Evolutionary conservation across 1,140 invertebrate species (phyloP).

Genomic region (Saccostrea glomerata): DNA sequence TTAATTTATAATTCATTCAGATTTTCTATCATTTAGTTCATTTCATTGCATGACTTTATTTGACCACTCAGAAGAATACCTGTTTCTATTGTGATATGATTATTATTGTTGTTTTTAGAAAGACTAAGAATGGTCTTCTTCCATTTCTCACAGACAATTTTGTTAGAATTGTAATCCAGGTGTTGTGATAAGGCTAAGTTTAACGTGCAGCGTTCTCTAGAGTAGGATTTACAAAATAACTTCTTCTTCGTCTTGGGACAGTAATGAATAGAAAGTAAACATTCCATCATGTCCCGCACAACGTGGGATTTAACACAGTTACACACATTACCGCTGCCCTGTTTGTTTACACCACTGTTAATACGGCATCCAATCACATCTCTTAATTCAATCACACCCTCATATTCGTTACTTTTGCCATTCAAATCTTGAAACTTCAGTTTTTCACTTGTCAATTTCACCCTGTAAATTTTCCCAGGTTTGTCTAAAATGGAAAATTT

Average conservation of each 20-base stretch:
- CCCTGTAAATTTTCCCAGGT: not conserved
- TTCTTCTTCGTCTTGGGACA: constrained; percentile 20
- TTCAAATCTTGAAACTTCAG: not conserved
- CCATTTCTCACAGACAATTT: constrained; percentile 25
- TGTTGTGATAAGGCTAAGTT: not conserved
- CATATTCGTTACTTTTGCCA: not conserved
- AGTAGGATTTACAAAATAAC: not conserved
- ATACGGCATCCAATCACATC: constrained; percentile 21
- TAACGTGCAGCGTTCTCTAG: not conserved
- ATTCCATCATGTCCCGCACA: not conserved
- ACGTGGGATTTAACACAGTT: not conserved
- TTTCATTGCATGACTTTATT: not conserved
- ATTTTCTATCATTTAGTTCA: not conserved
- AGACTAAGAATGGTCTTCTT: constrained; percentile 11
- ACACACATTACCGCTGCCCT: not conserved
- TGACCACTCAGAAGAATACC: not conserved
- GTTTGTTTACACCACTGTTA: not conserved
- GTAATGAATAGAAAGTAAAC: constrained; percentile 13
- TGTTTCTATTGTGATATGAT: not conserved
- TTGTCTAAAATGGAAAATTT: not conserved
- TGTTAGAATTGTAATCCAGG: not conserved
- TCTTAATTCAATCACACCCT: not conserved
- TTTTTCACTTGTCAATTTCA: not conserved
- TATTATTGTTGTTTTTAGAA: not conserved
- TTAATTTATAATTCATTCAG: not conserved